Conservation (phyloP, 1,140 invertebrate species). For the Drosophila novamexicana region DNA sequence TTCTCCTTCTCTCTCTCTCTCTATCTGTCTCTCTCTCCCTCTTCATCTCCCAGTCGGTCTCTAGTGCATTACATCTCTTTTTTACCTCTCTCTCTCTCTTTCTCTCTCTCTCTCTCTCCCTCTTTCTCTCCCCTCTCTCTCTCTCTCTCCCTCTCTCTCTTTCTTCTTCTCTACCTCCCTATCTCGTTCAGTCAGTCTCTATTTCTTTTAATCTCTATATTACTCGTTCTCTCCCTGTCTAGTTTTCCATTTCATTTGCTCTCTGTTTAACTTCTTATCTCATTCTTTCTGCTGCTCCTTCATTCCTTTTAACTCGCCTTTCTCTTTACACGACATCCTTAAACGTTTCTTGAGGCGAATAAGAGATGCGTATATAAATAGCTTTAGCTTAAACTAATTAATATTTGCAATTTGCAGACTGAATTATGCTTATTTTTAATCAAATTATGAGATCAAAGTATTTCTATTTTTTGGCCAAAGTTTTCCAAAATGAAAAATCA, state of each 20-base stretch:
- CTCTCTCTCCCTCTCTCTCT: background rate
- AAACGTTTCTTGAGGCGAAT: too few species aligned
- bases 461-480: background rate
- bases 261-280: too few species aligned
- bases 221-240: too few species aligned
- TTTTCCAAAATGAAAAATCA: background rate
- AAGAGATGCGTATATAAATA: too few species aligned
- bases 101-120: background rate
- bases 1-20: background rate
- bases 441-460: background rate
- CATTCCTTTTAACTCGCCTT: too few species aligned
- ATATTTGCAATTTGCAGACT: too few species aligned
- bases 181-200: too few species aligned
- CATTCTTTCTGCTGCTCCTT: too few species aligned
- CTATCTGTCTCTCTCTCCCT: background rate
- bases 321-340: too few species aligned
- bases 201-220: too few species aligned
- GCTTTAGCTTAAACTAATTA: too few species aligned
- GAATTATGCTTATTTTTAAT: background rate
- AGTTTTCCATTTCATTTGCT: too few species aligned
- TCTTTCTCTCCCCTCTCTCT: background rate
- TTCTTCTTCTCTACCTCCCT: background rate
- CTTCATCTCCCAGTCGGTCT: background rate
- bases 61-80: background rate
- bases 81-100: background rate